phyloP scores from a whole-genome alignment of 2,888 invertebrate species.

The Isotomurus palustris region DNA sequence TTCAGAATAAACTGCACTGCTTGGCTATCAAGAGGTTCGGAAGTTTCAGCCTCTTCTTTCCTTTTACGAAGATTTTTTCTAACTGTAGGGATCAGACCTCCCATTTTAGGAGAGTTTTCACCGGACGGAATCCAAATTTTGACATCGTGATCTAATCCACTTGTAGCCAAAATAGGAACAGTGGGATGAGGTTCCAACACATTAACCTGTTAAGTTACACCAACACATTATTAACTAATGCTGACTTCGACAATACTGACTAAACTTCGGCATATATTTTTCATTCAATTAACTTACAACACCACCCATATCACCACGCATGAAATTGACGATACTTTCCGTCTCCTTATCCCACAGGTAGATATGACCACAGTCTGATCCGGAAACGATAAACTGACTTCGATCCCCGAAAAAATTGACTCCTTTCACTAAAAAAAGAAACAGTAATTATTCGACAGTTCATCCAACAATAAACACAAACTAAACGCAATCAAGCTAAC shows the following conservation, averaged over 20 bases:
- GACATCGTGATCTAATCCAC: constrained; percentile 84
- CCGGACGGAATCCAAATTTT: constrained; percentile 85
- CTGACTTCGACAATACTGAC: neutral
- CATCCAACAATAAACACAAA: neutral
- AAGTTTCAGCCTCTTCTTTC: constrained; percentile 50
- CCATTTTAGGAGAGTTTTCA: constrained; percentile 58
- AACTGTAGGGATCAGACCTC: constrained; percentile 47
- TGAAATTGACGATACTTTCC: constrained; percentile 83
- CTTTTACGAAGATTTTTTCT: constrained; percentile 51
- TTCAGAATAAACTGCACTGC: constrained; percentile 56
- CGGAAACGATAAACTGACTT: constrained; percentile 85
- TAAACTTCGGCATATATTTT: too few relatives aligned
- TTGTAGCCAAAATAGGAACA: constrained; percentile 80
- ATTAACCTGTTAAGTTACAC: too few relatives aligned
- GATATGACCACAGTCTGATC: constrained; percentile 86
- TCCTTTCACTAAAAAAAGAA: constrained; percentile 65
- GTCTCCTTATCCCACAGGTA: constrained; percentile 83
- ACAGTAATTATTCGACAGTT: neutral
- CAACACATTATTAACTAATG: constrained; percentile 30
- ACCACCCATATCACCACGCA: constrained; percentile 73
- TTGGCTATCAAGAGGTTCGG: constrained; percentile 54
- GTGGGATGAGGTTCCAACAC: constrained; percentile 86
- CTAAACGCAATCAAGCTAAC: constrained; percentile 46
- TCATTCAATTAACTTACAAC: constrained; percentile 62
- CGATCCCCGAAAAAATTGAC: constrained; percentile 89